Base-by-base conservation (phyloP, 1,140 invertebrate species). In the Zelostemma sp. region DNA sequence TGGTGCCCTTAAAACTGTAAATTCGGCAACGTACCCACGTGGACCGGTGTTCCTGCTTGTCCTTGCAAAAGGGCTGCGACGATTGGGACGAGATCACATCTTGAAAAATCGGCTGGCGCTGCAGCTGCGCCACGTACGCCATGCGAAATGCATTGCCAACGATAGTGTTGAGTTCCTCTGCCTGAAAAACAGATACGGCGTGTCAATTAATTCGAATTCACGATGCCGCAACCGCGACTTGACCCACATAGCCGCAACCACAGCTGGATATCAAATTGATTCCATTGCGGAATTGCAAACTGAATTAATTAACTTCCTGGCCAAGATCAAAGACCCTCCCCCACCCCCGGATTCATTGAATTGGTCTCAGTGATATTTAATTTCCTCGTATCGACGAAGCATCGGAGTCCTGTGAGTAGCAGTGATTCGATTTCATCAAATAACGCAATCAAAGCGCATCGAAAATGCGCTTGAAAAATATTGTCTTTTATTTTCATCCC, bases 121-220 rank as follows among this genome's bases (percentile, higher is more conserved):
- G 92, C 79, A 93, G 88, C 83, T 95, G 93, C 76, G 93, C 91
- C 74, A 93, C 92, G 86, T 94, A 95, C 72, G 94, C 93, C 91
- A 95, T 94, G 81, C 93, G 93, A 89, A 95, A 95, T 76, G 94
- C 93, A 92, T 95, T 93, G 82, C 94, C 93, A 70, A 95, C 92
- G 72, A 95, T 90, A 62, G 92, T 89, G 86, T 95, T 95, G 77
- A 95, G 84, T 87, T 95, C 93, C 83, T 95, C 93, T 70, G 93
- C 93, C 93, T 96, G 88, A 1, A 88, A 89, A 71, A 47, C 78
- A 16, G 80, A 71, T 33, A 14, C 63, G 11, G 6, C 55, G 46
- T 47, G 61, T 64, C 68, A 62, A 61, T 71, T 71, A 66, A 66
- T 66, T 71, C 68, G 63, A 50, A 25, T 51, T 18, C 41, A 59